Evolutionary conservation across 92 coral and sea anemone species (phyloP).

Genomic region (Actinernus sp.): DNA sequence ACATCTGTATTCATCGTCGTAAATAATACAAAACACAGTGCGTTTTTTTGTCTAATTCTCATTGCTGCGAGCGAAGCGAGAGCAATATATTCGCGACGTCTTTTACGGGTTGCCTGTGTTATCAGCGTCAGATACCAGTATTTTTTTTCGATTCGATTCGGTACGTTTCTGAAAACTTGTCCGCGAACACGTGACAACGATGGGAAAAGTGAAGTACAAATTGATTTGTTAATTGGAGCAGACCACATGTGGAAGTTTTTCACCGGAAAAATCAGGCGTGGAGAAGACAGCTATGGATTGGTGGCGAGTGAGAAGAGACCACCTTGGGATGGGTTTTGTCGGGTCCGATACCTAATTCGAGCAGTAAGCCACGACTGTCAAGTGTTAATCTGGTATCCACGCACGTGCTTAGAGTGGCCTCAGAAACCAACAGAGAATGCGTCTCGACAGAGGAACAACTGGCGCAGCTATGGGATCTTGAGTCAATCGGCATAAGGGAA

Average conservation of each 20-base stretch:
- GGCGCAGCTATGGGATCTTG: conserved; percentile 1
- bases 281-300: conserved; percentile 44
- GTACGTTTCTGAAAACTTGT: too few relatives aligned
- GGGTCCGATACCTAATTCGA: conserved; percentile 33
- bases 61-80: too few relatives aligned
- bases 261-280: conserved; percentile 50
- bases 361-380: neutral
- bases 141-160: too few relatives aligned
- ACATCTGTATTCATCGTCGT: too few relatives aligned
- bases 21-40: too few relatives aligned
- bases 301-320: conserved; percentile 47
- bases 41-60: too few relatives aligned
- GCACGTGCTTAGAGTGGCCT: conserved; percentile 2
- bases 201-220: conserved; percentile 37
- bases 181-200: too few relatives aligned
- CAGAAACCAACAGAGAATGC: neutral
- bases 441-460: neutral
- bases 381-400: conserved; percentile 3
- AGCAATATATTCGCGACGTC: too few relatives aligned
- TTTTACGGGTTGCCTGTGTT: too few relatives aligned
- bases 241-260: conserved; percentile 51
- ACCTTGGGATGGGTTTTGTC: conserved; percentile 73
- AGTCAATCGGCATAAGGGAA: conserved; percentile 1
- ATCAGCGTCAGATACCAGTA: too few relatives aligned
- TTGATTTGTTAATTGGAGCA: conserved; percentile 56